Evolutionary conservation across 2,797 vertebrate species (phyloP).

Genomic region (Phyllotis vaccarum): DNA sequence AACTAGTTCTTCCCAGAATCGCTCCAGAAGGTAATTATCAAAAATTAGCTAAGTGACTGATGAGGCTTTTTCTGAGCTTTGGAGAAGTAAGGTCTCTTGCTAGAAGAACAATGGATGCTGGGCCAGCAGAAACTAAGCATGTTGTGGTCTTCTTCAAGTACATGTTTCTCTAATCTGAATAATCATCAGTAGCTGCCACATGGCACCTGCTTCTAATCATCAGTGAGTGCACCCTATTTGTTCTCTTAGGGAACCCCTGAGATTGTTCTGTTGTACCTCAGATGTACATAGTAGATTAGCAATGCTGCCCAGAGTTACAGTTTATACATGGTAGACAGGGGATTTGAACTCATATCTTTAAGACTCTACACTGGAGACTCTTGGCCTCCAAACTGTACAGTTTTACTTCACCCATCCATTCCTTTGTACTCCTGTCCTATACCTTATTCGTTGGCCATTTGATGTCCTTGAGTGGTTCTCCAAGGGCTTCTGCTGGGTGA

Average conservation of each 20-base stretch:
- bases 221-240: not conserved
- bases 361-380: not conserved
- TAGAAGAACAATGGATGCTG: not conserved
- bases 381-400: not conserved
- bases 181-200: not conserved
- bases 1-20: not conserved
- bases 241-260: not conserved
- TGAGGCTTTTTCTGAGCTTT: not conserved
- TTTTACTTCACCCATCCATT: not conserved
- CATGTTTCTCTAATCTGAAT: not conserved
- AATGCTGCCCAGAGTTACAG: not conserved
- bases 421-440: not conserved
- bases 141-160: not conserved
- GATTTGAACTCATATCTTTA: not conserved
- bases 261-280: not conserved
- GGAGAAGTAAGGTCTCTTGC: not conserved
- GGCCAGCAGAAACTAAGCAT: not conserved
- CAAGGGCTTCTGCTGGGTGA: not conserved
- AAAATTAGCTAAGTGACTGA: not conserved
- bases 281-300: not conserved
- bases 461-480: not conserved
- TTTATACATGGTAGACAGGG: not conserved
- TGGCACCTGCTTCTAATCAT: not conserved
- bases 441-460: not conserved
- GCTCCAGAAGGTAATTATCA: not conserved